phyloP scores from a whole-genome alignment of 2,797 vertebrate genomes.

The Amniataba percoides region DNA sequence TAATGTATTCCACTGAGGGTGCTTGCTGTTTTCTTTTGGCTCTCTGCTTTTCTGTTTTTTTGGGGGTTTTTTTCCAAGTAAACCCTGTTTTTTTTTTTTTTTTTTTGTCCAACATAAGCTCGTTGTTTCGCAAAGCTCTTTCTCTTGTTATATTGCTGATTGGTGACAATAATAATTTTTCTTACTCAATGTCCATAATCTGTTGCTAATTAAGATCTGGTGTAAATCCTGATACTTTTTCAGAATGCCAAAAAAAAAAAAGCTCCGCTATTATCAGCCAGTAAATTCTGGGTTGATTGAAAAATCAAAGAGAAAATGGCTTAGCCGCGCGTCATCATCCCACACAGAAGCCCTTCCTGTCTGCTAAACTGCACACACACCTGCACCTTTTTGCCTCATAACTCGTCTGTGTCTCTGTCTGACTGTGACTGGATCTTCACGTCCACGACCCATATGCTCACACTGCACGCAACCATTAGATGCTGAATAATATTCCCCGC shows the following conservation, averaged over 20 bases:
- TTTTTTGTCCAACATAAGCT: constrained; percentile 47
- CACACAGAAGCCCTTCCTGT: constrained; percentile 20
- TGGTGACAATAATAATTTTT: constrained; percentile 34
- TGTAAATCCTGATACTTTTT: constrained; percentile 29
- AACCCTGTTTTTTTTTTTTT: constrained; percentile 11
- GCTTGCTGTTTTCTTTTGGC: constrained; percentile 63
- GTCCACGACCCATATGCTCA: constrained; percentile 39
- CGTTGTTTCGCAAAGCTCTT: constrained; percentile 45
- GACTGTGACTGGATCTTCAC: constrained; percentile 15
- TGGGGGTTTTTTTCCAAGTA: constrained; percentile 19
- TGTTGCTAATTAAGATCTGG: constrained; percentile 34
- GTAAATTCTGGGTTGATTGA: constrained; percentile 34
- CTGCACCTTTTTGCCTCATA: constrained; percentile 35
- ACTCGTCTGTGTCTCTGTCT: constrained; percentile 40
- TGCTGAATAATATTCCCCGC: constrained; percentile 59
- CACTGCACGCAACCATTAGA: constrained; percentile 62
- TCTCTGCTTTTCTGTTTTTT: constrained; percentile 35
- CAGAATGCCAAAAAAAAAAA: constrained; percentile 13
- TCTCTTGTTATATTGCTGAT: constrained; percentile 35
- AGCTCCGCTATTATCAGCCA: constrained; percentile 17
- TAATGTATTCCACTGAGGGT: constrained; percentile 80
- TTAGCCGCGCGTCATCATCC: constrained; percentile 2
- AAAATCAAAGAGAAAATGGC: constrained; percentile 42
- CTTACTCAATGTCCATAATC: constrained; percentile 30
- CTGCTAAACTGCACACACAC: constrained; percentile 13